phyloP scores from a whole-genome alignment of 2,888 invertebrate species.

The Lasioglossum malachurum region DNA sequence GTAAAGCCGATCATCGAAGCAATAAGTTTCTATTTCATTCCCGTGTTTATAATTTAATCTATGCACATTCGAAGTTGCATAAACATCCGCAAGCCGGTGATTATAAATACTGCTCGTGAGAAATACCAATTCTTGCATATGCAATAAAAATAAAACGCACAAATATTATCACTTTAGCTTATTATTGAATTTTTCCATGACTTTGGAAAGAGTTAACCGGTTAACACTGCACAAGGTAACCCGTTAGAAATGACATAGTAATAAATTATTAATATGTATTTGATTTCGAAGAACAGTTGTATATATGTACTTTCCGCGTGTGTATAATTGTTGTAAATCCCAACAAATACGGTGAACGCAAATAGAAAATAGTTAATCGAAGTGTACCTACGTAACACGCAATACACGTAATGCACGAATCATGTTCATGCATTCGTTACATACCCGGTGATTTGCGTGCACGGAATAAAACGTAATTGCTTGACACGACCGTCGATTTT shows the following conservation, averaged over 20 bases:
- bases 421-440: background rate
- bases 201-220: background rate
- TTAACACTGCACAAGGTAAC: background rate
- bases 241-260: background rate
- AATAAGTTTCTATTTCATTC: background rate
- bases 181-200: background rate
- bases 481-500: background rate
- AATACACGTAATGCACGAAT: conserved; percentile 16
- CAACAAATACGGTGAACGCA: background rate
- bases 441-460: background rate
- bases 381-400: background rate
- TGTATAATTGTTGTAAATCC: background rate
- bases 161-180: background rate
- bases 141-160: background rate
- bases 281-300: background rate
- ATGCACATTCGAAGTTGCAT: background rate
- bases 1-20: background rate
- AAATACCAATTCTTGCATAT: background rate
- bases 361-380: background rate
- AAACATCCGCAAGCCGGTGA: background rate
- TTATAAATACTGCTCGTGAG: background rate
- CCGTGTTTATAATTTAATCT: background rate
- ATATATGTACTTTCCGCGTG: background rate
- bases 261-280: background rate
- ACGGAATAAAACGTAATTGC: background rate